Evolutionary conservation across 2,888 invertebrate species (phyloP).

Genomic region (Rhopalosiphum nymphaeae): DNA sequence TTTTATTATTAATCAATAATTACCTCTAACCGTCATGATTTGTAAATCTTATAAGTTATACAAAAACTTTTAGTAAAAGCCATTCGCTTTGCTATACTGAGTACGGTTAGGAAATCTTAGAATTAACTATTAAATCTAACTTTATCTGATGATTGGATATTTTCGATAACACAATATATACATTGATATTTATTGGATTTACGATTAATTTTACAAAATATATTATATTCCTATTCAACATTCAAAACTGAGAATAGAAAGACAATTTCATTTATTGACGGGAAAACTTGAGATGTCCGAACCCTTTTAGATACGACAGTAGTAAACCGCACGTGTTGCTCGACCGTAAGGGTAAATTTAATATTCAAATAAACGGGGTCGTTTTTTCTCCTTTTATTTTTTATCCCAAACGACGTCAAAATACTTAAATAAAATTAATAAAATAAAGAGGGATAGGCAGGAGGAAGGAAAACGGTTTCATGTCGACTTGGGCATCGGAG

Average conservation of each 20-base stretch:
- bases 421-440: conserved; percentile 64
- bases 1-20: neutral
- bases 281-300: conserved; percentile 51
- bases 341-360: conserved; percentile 59
- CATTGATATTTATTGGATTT: neutral
- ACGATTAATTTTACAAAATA: neutral
- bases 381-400: conserved; percentile 18
- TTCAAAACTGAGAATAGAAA: conserved; percentile 10
- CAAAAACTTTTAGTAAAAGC: neutral
- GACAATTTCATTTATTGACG: conserved; percentile 42
- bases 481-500: conserved; percentile 56
- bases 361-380: conserved; percentile 63
- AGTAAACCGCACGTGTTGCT: conserved; percentile 65
- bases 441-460: neutral
- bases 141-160: neutral
- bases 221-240: neutral
- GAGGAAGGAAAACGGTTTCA: conserved; percentile 43
- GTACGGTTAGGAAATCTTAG: neutral
- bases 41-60: neutral
- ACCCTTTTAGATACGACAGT: conserved; percentile 55
- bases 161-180: neutral
- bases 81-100: neutral
- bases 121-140: neutral
- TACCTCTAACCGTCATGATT: neutral
- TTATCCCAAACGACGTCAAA: conserved; percentile 47